Percentiles rank a stretch among this genome's conserved stretches.
Evolutionary conservation across 2,888 invertebrate species (phyloP).

Genomic region (Sarcophaga caerulescens): DNA sequence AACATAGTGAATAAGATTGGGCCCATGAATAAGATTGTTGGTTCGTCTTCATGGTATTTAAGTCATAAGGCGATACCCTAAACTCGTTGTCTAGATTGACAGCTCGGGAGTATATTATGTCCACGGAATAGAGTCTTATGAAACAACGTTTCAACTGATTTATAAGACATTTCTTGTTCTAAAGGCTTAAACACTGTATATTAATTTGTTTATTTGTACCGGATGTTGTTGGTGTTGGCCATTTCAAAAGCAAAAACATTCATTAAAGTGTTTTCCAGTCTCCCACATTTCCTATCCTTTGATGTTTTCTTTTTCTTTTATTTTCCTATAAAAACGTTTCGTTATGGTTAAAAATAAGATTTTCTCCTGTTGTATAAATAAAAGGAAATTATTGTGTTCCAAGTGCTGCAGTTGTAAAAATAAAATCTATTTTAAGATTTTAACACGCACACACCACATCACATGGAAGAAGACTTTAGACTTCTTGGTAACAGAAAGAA

Average conservation of each 20-base stretch:
- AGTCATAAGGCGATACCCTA: too few species aligned
- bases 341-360: not conserved
- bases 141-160: too few species aligned
- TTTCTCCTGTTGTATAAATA: not conserved
- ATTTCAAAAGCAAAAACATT: not conserved
- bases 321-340: not conserved
- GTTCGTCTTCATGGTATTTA: too few species aligned
- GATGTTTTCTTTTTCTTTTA: not conserved
- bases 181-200: too few species aligned
- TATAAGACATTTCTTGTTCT: too few species aligned
- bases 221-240: not conserved
- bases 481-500: not conserved
- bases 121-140: too few species aligned
- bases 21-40: too few species aligned
- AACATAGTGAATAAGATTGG: too few species aligned
- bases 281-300: not conserved
- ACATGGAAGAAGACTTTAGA: not conserved
- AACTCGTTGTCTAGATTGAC: too few species aligned
- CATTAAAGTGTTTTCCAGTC: not conserved
- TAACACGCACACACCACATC: not conserved
- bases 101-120: too few species aligned
- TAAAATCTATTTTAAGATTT: not conserved
- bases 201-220: not conserved
- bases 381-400: not conserved
- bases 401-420: not conserved